Conservation (phyloP, 2,888 invertebrate genomes). For the Linhomoeus sp. region DNA sequence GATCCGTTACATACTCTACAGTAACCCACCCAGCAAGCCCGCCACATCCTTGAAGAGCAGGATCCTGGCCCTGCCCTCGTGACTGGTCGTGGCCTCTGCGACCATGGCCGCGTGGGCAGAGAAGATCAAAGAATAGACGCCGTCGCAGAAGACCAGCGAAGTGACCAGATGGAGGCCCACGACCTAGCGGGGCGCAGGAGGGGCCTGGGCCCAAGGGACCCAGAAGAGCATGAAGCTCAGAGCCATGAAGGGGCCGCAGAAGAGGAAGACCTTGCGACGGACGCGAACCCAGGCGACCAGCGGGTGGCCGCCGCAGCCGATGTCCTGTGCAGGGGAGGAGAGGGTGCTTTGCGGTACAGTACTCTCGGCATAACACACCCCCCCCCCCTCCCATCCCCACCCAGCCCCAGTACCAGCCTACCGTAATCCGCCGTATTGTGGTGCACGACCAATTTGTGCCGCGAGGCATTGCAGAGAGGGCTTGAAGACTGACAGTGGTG, state of each 20-base stretch:
- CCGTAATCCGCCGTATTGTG: too few species aligned
- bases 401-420: too few species aligned
- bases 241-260: conserved; percentile 29
- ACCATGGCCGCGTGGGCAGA: conserved; percentile 29
- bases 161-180: conserved; percentile 29
- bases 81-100: conserved; percentile 26
- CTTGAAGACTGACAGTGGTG: too few species aligned
- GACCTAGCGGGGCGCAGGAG: conserved; percentile 12
- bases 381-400: too few species aligned
- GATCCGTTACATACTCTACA: too few species aligned
- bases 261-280: conserved; percentile 27
- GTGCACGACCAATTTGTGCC: too few species aligned
- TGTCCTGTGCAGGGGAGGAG: neutral
- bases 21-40: too few species aligned
- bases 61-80: conserved; percentile 8
- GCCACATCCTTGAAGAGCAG: too few species aligned
- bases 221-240: conserved; percentile 28
- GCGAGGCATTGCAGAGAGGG: too few species aligned
- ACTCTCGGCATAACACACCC: too few species aligned
- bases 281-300: conserved; percentile 14
- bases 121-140: conserved; percentile 28
- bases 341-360: too few species aligned
- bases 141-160: conserved; percentile 30
- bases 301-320: neutral
- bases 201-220: conserved; percentile 17